These are phyloP conservation scores for Chymomyza fuscimana DNA, from an alignment of 2,888 invertebrate species.

Conservation along the genomic window DNA sequence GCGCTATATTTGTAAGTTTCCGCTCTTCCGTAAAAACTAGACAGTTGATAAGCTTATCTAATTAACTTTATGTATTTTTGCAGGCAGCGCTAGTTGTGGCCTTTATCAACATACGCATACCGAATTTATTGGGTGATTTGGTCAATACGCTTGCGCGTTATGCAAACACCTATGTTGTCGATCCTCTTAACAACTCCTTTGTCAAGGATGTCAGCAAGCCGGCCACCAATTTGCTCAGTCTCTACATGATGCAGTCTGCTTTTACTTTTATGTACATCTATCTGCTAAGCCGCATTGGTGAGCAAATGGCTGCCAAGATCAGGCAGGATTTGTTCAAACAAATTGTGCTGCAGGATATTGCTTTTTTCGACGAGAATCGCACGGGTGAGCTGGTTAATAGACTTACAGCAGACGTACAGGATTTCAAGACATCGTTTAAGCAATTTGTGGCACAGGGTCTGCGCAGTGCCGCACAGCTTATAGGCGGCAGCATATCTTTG, in stretches of 20 bases:
- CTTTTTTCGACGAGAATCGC: slow-evolving; percentile 93
- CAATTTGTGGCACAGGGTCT: slow-evolving; percentile 95
- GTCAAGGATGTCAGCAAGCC: slow-evolving; percentile 77
- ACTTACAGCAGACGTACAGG: slow-evolving; percentile 95
- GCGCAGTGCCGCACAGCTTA: slow-evolving; percentile 91
- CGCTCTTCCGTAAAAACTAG: background rate
- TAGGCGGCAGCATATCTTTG: slow-evolving; percentile 81
- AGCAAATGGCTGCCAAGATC: slow-evolving; percentile 90
- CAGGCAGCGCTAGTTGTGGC: slow-evolving; percentile 94
- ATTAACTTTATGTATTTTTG: slow-evolving; percentile 50
- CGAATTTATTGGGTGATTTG: slow-evolving; percentile 89
- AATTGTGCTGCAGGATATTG: slow-evolving; percentile 90
- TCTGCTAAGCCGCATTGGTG: slow-evolving; percentile 92
- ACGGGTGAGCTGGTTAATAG: slow-evolving; percentile 96
- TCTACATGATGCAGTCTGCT: slow-evolving; percentile 82
- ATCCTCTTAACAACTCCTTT: slow-evolving; percentile 76
- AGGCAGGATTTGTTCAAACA: slow-evolving; percentile 90
- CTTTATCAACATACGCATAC: slow-evolving; percentile 93
- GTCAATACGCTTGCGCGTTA: slow-evolving; percentile 88
- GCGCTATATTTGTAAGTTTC: slow-evolving; percentile 86
- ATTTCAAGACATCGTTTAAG: slow-evolving; percentile 98
- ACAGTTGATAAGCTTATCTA: background rate
- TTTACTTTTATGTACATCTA: slow-evolving; percentile 95
- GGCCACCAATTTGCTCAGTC: slow-evolving; percentile 75
- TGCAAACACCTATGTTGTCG: slow-evolving; percentile 80